A percentile compares a stretch with the other conserved stretches of the same genome.
Conservation (phyloP, 2,113 vertebrate genomes). For the Stictonetta naevosa region DNA sequence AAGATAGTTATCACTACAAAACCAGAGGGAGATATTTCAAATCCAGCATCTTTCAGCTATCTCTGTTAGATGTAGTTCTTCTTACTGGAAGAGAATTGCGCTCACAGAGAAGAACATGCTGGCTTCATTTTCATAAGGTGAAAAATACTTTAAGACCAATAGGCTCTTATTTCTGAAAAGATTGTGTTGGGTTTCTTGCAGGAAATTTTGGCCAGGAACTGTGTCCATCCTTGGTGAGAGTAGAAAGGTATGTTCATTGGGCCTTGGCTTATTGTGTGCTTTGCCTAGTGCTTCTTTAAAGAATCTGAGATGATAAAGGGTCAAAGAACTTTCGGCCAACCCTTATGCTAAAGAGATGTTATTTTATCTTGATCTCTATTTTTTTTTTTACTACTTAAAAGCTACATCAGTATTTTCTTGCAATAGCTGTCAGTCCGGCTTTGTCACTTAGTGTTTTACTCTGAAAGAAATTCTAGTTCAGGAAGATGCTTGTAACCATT, state of each 20-base stretch:
- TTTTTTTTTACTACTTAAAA: background rate
- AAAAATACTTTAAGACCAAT: background rate
- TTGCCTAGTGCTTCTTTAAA: background rate
- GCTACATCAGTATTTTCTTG: background rate
- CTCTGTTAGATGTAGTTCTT: background rate
- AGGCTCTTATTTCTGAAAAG: background rate
- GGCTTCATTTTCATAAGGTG: background rate
- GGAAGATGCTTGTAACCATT: background rate
- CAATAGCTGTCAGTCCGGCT: background rate
- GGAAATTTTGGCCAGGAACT: constrained; percentile 94
- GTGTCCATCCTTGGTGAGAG: constrained; percentile 82
- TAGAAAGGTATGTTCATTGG: constrained; percentile 82
- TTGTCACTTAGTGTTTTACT: background rate
- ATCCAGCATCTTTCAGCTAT: background rate
- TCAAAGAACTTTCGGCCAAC: background rate
- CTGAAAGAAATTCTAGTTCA: background rate
- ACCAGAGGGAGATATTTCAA: background rate
- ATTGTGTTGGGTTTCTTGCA: constrained; percentile 68
- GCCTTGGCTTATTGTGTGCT: background rate
- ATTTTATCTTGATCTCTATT: background rate
- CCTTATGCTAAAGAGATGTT: background rate
- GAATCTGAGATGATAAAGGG: background rate
- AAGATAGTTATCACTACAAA: background rate
- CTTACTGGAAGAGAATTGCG: background rate
- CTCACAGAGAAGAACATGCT: background rate